Base-by-base conservation (phyloP, 2,888 invertebrate species). In the Phengaris alcon region DNA sequence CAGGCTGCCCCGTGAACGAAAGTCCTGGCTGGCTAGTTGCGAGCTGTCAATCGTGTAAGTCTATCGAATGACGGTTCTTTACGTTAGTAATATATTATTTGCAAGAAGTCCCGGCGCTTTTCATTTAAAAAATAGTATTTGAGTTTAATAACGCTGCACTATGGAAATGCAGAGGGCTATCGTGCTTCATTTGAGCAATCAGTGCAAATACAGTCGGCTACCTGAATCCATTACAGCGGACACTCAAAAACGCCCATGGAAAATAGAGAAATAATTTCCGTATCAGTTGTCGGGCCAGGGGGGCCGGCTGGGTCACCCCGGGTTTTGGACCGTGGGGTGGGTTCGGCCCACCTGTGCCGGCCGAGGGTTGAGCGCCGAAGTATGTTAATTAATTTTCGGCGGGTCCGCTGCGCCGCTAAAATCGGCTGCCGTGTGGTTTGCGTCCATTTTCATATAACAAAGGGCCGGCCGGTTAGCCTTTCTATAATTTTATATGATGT, bases 331-430 rank as follows among this genome's bases (percentile, higher is more conserved):
- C 84, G 82, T 52, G 74, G 74, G 15, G 73, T 68, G 75, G 78
- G 85, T 85, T 83, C 80, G 80, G 80, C 81, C 74, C 46, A 75
- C 55, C 68, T 83, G 82, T 78, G 76, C 77, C 80, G 87, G 76
- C 77, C 80, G 87, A 88, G 90, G 91, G 91, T 90, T 88, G 87
- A 84, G 85, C 88, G 84, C 88, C 86, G 89, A 93, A 93, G 93
- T 93, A 93, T 93, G 93, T 93, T 93, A 93, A 93, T 93, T 93
- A 93, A 93, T 93, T 93, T 93, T 93, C 88, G 91, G 91, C 90
- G 88, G 91, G 90, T 90, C 91, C 90, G 85, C 85, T 84, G 86
- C 86, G 86, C 84, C 52, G 87, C 88, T 88, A 87, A 87, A 91
- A 91, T 90, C 90, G 87, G 87, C 85, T 88, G 78, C 85, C 85